Percentiles rank a stretch among this genome's conserved stretches.
These are phyloP conservation scores for Gobio gobio DNA, from an alignment of 2,113 vertebrate genomes.

Conservation along the genomic window DNA sequence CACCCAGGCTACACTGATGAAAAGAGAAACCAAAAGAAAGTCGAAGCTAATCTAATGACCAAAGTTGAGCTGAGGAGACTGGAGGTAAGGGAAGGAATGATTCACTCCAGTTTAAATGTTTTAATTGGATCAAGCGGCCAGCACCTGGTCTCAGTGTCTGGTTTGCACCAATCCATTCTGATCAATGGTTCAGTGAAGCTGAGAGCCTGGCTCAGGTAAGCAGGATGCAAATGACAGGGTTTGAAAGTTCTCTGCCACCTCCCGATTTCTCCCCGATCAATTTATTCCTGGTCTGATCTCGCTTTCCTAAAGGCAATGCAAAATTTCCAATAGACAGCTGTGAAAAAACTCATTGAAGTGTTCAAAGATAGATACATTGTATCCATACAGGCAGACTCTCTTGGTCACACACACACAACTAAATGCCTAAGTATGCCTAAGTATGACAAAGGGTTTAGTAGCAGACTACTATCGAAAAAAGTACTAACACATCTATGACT, in stretches of 20 bases:
- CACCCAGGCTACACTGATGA: background rate
- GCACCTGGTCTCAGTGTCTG: slow-evolving; percentile 62
- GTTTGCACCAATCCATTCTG: slow-evolving; percentile 63
- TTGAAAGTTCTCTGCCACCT: slow-evolving; percentile 51
- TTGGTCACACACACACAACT: background rate
- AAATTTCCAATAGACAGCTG: slow-evolving; percentile 17
- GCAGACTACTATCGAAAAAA: background rate
- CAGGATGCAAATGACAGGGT: slow-evolving; percentile 61
- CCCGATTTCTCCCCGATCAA: slow-evolving; percentile 58
- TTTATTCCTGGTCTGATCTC: slow-evolving; percentile 59
- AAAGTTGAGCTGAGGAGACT: slow-evolving; percentile 24
- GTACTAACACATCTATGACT: background rate
- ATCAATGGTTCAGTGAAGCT: slow-evolving; percentile 58
- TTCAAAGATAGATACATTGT: background rate
- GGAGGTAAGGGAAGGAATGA: slow-evolving; percentile 43
- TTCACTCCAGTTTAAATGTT: slow-evolving; percentile 55
- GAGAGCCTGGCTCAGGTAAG: slow-evolving; percentile 44
- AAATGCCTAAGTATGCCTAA: background rate
- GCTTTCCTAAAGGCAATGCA: slow-evolving; percentile 35
- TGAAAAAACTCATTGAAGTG: background rate
- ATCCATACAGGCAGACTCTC: background rate
- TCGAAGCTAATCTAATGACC: slow-evolving; percentile 39
- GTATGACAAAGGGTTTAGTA: background rate
- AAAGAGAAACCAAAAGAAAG: slow-evolving; percentile 29
- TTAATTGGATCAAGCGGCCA: slow-evolving; percentile 64